A percentile compares a stretch with the other conserved stretches of the same genome.
Evolutionary conservation across 2,888 invertebrate species (phyloP).

Genomic region (Hydriomena furcata): DNA sequence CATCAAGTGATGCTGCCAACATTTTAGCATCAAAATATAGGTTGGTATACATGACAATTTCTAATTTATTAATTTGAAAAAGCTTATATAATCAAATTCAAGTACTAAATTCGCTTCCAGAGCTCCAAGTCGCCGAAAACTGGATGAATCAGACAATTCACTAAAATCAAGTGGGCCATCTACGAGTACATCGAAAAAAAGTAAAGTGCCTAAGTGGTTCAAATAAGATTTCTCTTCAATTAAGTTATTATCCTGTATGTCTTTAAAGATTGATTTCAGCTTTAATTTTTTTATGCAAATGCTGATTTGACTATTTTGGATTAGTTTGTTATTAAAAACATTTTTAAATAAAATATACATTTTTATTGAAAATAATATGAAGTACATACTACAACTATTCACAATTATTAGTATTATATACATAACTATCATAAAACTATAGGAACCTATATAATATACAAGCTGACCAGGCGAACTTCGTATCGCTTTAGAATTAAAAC

Average conservation of each 20-base stretch:
- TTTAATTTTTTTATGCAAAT: no score
- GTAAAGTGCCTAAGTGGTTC: conserved; percentile 78
- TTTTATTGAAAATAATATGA: not conserved
- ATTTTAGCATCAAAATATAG: conserved; percentile 88
- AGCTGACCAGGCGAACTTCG: no score
- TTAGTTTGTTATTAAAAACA: no score
- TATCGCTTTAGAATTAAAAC: no score
- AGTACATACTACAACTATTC: no score
- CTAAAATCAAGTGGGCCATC: conserved; percentile 46
- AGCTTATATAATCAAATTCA: conserved; percentile 7
- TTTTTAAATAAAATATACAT: not conserved
- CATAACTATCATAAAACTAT: no score
- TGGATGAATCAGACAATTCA: conserved; percentile 46
- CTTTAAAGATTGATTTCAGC: no score
- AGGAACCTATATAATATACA: no score
- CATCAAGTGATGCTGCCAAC: conserved; percentile 86
- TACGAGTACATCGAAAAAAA: conserved; percentile 61
- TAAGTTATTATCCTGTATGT: no score
- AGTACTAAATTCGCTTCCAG: conserved; percentile 46
- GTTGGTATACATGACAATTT: conserved; percentile 51
- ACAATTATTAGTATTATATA: no score
- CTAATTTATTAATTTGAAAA: no score
- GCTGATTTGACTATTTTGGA: no score
- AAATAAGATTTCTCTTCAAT: conserved; percentile 50
- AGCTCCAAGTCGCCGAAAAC: conserved; percentile 67